These are phyloP conservation scores for Tachina lurida DNA, from an alignment of 2,888 invertebrate species.

Conservation along the genomic window DNA sequence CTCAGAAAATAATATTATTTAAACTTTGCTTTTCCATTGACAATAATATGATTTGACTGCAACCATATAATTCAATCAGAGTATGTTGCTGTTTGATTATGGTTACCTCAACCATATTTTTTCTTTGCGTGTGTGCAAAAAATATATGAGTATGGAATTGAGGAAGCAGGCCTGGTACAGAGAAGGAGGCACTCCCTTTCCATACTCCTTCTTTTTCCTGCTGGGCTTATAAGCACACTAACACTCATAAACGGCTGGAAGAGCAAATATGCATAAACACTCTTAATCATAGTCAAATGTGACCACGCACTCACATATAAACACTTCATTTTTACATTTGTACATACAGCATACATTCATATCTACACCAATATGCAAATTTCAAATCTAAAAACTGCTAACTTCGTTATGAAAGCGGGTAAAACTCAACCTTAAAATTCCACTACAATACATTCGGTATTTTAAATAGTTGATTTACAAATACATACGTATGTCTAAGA, in stretches of 20 bases:
- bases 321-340: too few species aligned
- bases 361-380: slow-evolving; percentile 24
- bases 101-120: too few species aligned
- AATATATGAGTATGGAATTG: too few species aligned
- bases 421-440: slow-evolving; percentile 45
- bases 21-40: too few species aligned
- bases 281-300: slow-evolving; percentile 6
- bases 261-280: slow-evolving; percentile 4
- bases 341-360: neutral
- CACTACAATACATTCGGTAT: slow-evolving; percentile 32
- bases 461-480: slow-evolving; percentile 46
- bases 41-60: too few species aligned
- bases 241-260: neutral
- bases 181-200: too few species aligned
- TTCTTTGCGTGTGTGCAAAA: too few species aligned
- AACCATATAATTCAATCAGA: too few species aligned
- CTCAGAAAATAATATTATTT: too few species aligned
- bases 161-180: too few species aligned
- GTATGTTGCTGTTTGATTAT: too few species aligned
- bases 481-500: slow-evolving; percentile 20
- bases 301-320: neutral
- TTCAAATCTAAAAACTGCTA: slow-evolving; percentile 35
- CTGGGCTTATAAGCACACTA: neutral
- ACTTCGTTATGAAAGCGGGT: neutral
- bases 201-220: too few species aligned